These are phyloP conservation scores for Orussus abietinus DNA, from an alignment of 1,140 invertebrate species.

Conservation along the genomic window DNA sequence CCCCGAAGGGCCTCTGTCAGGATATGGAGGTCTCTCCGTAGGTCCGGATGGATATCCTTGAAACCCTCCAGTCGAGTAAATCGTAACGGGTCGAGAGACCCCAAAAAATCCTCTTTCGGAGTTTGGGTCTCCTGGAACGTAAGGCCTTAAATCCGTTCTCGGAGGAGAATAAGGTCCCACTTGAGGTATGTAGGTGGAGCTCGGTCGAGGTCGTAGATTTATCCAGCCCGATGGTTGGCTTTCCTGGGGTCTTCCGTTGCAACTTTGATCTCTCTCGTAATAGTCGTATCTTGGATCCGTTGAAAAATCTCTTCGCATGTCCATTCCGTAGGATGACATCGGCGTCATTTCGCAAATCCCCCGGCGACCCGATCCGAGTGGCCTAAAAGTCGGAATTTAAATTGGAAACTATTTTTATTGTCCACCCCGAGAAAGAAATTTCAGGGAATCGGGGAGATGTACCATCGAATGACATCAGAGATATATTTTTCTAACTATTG, in stretches of 20 bases:
- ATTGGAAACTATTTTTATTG: no score
- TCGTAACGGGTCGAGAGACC: no score
- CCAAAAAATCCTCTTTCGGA: no score
- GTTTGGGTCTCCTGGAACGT: no score
- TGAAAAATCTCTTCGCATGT: constrained; percentile 59
- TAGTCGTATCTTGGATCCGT: constrained; percentile 72
- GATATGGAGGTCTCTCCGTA: not conserved
- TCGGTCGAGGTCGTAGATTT: constrained; percentile 2
- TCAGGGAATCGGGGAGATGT: no score
- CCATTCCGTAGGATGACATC: constrained; percentile 62
- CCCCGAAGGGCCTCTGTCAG: not conserved
- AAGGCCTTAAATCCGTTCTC: no score
- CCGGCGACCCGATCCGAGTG: constrained; percentile 61
- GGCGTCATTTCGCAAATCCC: constrained; percentile 69
- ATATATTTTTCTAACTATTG: no score
- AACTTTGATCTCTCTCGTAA: constrained; percentile 66
- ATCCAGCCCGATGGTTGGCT: not conserved
- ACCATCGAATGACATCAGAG: no score
- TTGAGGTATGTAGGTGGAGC: not conserved
- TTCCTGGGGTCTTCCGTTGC: constrained; percentile 7
- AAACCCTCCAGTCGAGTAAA: not conserved
- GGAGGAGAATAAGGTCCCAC: no score
- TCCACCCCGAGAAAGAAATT: no score
- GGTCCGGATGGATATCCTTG: no score
- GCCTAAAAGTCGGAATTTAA: no score